Evolutionary conservation across 2,113 vertebrate species (phyloP).

Genomic region (Sterna hirundo): DNA sequence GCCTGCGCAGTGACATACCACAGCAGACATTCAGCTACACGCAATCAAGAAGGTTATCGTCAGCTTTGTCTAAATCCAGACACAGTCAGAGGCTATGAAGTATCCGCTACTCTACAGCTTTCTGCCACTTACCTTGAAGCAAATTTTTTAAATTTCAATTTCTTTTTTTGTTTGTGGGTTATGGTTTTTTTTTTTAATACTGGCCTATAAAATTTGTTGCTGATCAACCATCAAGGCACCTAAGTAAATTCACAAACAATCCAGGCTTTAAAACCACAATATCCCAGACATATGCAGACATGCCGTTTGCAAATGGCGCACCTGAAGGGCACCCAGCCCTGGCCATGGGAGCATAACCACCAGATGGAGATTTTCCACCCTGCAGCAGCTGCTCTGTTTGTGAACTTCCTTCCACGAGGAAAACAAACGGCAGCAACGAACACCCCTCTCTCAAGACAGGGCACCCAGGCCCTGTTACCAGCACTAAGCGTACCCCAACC

Average conservation of each 20-base stretch:
- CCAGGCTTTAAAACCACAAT: background rate
- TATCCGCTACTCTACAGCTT: background rate
- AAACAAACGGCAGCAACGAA: background rate
- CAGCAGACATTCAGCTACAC: background rate
- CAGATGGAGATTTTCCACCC: background rate
- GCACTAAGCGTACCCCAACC: background rate
- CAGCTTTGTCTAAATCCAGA: background rate
- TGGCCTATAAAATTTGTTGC: slow-evolving; percentile 31
- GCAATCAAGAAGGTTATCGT: background rate
- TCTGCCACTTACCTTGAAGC: background rate
- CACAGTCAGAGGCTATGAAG: background rate
- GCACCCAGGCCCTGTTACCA: background rate
- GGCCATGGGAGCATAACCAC: background rate
- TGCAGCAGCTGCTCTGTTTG: background rate
- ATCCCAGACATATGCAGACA: background rate
- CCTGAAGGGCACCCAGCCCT: background rate
- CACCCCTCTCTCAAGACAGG: background rate
- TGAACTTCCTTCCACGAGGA: background rate
- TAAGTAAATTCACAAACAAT: background rate
- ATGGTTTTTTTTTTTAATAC: background rate
- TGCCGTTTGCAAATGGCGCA: background rate
- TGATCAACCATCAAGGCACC: slow-evolving; percentile 38
- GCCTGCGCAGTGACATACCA: background rate
- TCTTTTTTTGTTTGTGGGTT: background rate
- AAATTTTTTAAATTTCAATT: background rate